A percentile compares a stretch with the other conserved stretches of the same genome.
Evolutionary conservation across 2,113 vertebrate species (phyloP).

Genomic region (Misgurnus anguillicaudatus): DNA sequence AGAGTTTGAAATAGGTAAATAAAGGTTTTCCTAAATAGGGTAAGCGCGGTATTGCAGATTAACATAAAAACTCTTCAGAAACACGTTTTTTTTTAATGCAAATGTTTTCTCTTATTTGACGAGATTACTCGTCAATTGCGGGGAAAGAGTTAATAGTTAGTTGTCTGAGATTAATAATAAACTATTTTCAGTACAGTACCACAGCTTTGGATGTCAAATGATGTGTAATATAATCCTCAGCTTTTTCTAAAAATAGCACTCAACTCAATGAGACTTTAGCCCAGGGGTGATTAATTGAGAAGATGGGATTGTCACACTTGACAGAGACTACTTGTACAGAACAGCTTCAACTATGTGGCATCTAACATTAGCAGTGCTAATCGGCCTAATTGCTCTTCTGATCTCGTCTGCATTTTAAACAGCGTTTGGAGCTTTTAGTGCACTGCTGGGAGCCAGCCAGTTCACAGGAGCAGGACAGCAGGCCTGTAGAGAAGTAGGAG

Average conservation of each 20-base stretch:
- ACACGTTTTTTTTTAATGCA: too few relatives aligned
- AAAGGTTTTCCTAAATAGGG: too few relatives aligned
- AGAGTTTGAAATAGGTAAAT: too few relatives aligned
- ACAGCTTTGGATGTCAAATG: neutral
- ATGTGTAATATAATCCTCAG: neutral
- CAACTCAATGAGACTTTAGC: constrained; percentile 20
- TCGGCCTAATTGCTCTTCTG: constrained; percentile 38
- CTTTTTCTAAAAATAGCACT: neutral
- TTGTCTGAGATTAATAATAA: constrained; percentile 6
- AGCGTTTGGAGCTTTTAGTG: constrained; percentile 38
- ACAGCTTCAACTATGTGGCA: constrained; percentile 2
- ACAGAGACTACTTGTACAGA: constrained; percentile 17
- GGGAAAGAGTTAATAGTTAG: neutral
- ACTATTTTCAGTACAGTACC: neutral
- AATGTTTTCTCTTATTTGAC: too few relatives aligned
- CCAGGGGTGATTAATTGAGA: constrained; percentile 18
- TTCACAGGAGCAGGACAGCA: constrained; percentile 32
- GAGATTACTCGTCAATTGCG: too few relatives aligned
- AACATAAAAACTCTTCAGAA: too few relatives aligned
- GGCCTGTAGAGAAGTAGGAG: constrained; percentile 1
- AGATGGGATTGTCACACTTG: neutral
- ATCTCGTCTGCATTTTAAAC: constrained; percentile 18
- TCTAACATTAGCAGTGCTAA: constrained; percentile 33
- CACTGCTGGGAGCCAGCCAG: constrained; percentile 39
- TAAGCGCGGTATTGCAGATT: too few relatives aligned